Evolutionary conservation across 92 coral and sea anemone genomes (phyloP), one percentile per base, ranked within the genome.

Genomic region (Phenganax marumi): DNA sequence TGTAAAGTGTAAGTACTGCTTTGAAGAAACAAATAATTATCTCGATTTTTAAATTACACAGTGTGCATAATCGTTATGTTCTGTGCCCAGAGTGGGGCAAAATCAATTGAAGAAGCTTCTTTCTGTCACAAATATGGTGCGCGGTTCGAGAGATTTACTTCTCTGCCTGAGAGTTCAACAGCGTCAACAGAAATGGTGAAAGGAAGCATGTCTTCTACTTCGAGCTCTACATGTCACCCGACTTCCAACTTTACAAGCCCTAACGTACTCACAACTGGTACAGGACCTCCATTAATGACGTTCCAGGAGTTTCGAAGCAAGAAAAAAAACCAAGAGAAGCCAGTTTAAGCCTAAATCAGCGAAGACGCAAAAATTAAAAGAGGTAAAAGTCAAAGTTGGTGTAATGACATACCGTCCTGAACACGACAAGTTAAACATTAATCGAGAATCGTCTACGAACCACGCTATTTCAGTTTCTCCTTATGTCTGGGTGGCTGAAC

Each of bases 361-460:
- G 14, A 68, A 68, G 73, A 68, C 8, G 73, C 73, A 10, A 68
- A 25, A 46, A 46, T n/a, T 68, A 68, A 25, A 17, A 68, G 16
- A 56, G 22, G 73, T 68, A 46, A 46, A 68, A 68, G 25, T 68
- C 0, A 68, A 68, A 12, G 26, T 68, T n/a, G 73, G 73, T 17
- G 10, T 48, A 22, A 74, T 48, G 12, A 74, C 64, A 58, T 55
- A 51, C 61, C 79, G 61, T 52, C 79, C 56, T 51, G 79, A 74
- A 74, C 79, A 74, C 50, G 79, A 51, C 79, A 63, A 74, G 64
- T 53, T 74, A 43, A 74, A 74, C 48, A 55, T 74, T 55, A 74
- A 21, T 17, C 26, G 79, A 74, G 79, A 63, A 25, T 74, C 79
- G 63, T 74, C 64, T 14, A 74, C 79, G 64, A 74, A 74, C 65